Evolutionary conservation across 2,797 vertebrate species (phyloP).

Genomic region (Neosalanx taihuensis): DNA sequence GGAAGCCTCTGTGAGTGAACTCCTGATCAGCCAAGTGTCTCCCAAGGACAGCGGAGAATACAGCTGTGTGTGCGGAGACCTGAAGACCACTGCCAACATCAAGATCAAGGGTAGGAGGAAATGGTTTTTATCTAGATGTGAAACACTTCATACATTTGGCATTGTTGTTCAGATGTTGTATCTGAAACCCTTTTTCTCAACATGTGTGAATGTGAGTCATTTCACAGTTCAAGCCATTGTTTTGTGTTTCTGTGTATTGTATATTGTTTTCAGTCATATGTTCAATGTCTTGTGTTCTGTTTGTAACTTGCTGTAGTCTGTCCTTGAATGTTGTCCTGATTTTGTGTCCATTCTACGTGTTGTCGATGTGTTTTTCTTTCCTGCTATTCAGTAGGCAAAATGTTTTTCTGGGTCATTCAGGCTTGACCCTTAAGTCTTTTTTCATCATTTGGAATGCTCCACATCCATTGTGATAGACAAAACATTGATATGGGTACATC

Average conservation of each 20-base stretch:
- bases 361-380: no score
- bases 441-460: neutral
- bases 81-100: conserved; percentile 64
- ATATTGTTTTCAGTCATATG: neutral
- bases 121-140: neutral
- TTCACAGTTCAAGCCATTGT: neutral
- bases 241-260: neutral
- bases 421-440: neutral
- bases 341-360: neutral
- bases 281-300: neutral
- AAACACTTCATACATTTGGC: neutral
- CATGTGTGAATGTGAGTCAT: no score
- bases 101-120: conserved; percentile 65
- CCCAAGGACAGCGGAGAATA: conserved; percentile 72
- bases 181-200: neutral
- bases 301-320: neutral
- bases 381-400: no score
- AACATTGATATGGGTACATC: neutral
- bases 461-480: neutral
- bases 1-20: conserved; percentile 62
- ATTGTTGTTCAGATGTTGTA: neutral
- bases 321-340: neutral
- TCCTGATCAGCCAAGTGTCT: conserved; percentile 57
- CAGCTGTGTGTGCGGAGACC: conserved; percentile 73
- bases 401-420: neutral